A percentile compares a stretch with the other conserved stretches of the same genome.
Conservation (phyloP, 2,797 vertebrate genomes). For the Enteromius anoplus region DNA sequence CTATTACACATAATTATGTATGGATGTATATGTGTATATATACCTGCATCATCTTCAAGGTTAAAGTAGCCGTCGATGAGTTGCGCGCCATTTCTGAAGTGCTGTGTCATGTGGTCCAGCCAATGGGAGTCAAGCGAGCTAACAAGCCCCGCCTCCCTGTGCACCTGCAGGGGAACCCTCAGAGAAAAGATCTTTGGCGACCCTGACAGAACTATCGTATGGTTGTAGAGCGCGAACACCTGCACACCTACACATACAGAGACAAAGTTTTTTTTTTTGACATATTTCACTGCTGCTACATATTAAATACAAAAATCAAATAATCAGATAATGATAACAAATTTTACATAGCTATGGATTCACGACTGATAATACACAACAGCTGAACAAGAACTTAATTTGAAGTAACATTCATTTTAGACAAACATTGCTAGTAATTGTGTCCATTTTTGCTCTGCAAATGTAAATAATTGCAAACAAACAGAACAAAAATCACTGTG, state of each 20-base stretch:
- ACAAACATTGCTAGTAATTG: neutral
- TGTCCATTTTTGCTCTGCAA: neutral
- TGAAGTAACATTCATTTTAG: neutral
- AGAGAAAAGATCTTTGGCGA: constrained; percentile 87
- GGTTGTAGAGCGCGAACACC: constrained; percentile 92
- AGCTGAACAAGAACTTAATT: neutral
- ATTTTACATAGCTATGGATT: neutral
- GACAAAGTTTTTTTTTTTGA: neutral
- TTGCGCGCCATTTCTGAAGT: constrained; percentile 90
- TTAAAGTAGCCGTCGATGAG: constrained; percentile 90
- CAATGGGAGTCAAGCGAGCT: constrained; percentile 88
- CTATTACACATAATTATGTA: no score
- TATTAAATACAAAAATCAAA: neutral
- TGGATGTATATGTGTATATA: no score
- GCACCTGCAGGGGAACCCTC: constrained; percentile 87
- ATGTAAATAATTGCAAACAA: neutral
- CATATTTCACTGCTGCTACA: neutral
- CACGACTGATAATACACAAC: neutral
- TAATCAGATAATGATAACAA: no score
- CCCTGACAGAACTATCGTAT: constrained; percentile 76
- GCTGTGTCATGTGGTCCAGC: constrained; percentile 97
- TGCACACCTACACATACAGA: constrained; percentile 75
- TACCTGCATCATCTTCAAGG: constrained; percentile 80
- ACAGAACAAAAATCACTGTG: neutral
- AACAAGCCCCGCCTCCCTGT: constrained; percentile 83